Evolutionary conservation across 2,113 vertebrate species (phyloP).

Genomic region (Promerops cafer): DNA sequence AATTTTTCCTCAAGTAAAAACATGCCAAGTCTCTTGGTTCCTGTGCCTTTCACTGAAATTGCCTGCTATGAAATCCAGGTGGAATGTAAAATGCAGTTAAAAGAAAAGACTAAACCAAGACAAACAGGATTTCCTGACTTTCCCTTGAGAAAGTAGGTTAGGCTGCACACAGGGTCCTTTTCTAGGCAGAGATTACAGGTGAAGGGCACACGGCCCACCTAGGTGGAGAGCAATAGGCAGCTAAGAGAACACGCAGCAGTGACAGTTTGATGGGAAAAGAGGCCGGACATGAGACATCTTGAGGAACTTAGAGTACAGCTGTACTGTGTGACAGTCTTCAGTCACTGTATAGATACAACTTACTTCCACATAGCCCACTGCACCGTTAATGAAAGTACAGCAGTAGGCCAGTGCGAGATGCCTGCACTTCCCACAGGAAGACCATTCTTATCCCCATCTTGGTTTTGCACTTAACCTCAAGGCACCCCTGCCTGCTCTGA

Average conservation of each 20-base stretch:
- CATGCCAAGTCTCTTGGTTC: background rate
- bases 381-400: rapidly evolving
- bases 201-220: background rate
- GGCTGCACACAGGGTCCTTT: background rate
- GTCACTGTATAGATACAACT: background rate
- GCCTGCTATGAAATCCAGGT: slow-evolving; percentile 21
- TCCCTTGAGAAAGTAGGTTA: background rate
- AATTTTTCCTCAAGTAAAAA: slow-evolving; percentile 25
- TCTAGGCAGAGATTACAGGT: background rate
- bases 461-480: background rate
- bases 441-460: rapidly evolving
- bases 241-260: rapidly evolving
- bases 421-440: rapidly evolving
- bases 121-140: background rate
- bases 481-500: background rate
- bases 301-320: background rate
- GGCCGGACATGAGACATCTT: rapidly evolving
- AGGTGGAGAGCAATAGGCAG: background rate
- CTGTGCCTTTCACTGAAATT: background rate
- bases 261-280: background rate
- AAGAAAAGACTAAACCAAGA: background rate
- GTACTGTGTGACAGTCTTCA: rapidly evolving
- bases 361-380: rapidly evolving
- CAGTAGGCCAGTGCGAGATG: background rate
- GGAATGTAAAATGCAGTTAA: background rate